Evolutionary conservation across 2,888 invertebrate species (phyloP), one percentile per base, ranked within the genome.

Genomic region (Nowickia ferox): DNA sequence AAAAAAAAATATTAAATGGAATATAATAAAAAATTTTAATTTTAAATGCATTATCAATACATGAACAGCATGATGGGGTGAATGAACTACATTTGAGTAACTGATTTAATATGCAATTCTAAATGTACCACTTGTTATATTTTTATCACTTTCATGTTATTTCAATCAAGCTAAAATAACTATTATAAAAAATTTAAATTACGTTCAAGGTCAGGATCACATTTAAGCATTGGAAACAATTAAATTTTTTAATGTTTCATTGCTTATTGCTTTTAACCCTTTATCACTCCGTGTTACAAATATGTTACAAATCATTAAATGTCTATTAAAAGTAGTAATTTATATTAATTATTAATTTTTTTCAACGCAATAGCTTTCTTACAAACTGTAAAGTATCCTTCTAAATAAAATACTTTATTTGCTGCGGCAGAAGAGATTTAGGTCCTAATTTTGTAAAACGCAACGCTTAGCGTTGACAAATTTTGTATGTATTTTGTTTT

Each of bases 21-120:
- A 66, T 44, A 78, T 44, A 61, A 53, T 53, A 53, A 61, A 63
- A 53, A n/a, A n/a, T n/a, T n/a, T n/a, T n/a, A n/a, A 3, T 78
- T 74, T 74, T 61, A 79, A 79, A 84, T 74, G 22, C 46, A 68
- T 79, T 79, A 63, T 51, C 79, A 75, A 71, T 71, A 17, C 10
- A 46, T 71, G 40, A 19, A 13, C 44, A 59, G 42, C n/a, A 30
- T 51, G 40, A 44, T 66, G 66, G 53, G 17, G 79, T 79, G 57
- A 75, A 69, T 79, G 84, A 75, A 84, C 79, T 71, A 51, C 30
- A 30, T 30, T 30, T 13, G 22, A 71, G 42, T 66, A 69, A 69
- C 42, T 44, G 69, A 19, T 30, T 63, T 53, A 53, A 53, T 19
- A 51, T 6, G n/a, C 19, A 10, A 46, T 57, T 46, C 5, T 11